Evolutionary conservation across 2,888 invertebrate genomes (phyloP), one percentile per base, ranked within the genome.

Genomic region (Epistrophella euchroma): DNA sequence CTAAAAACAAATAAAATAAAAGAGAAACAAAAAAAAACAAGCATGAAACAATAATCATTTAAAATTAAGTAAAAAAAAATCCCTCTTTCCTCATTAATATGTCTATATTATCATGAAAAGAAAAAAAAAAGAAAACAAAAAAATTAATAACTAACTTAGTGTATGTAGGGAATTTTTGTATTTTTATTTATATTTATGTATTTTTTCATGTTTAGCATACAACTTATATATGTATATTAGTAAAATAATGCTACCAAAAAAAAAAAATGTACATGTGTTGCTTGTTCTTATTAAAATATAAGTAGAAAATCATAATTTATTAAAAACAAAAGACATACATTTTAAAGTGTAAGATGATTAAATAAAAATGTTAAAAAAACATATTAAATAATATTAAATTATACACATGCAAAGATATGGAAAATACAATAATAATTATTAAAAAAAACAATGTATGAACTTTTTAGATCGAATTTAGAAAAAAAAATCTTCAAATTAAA

Each of bases 301-400:
- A 78, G 77, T 86, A 86, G 86, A 71, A 82, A 86, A 86, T 85
- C 64, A 81, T 78, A 68, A 76, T 76, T 76, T 80, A 81, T 60
- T 72, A 22, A 28, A 77, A 28, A 66, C 19, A 55, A 66, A 37
- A 47, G 70, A 47, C 58, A 50, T 17, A 40, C 58, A 58, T 32
- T 43, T 47, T 58, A 77, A 50, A 13, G 4, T 55, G 25, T 70
- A 70, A 70, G 43, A 15, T 17, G 43, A 32, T 47, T 17, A 45
- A 17, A 28, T 4, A 15, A 47, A 78, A 60, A 71, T 60, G 58
- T 45, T 70, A 17, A 45, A 37, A 17, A 45, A 17, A 64, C 32
- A 19, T 47, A 58, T 19, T 58, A 13, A 52, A 60, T 25, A n/a
- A n/a, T 40, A 22, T 43, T 11, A 43, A n/a, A n/a, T n/a, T 47